These are phyloP conservation scores for Parnassius orleans DNA, from an alignment of 2,888 invertebrate genomes.

Conservation along the genomic window DNA sequence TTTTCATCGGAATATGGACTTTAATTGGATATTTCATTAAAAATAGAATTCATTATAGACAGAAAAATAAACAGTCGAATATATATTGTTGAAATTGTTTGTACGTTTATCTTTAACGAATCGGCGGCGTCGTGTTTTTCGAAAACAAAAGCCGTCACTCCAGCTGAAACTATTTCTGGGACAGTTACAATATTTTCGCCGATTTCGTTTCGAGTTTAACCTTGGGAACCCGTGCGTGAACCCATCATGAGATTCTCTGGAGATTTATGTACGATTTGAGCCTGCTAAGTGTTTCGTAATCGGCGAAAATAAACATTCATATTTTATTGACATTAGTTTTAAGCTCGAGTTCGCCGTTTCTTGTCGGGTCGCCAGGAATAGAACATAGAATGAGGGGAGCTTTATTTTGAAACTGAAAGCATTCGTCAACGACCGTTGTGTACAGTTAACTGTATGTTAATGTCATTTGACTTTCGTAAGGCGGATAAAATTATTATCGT, in stretches of 20 bases:
- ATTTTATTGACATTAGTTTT: slow-evolving; percentile 75
- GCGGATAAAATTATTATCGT: slow-evolving; percentile 1
- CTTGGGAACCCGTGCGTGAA: slow-evolving; percentile 60
- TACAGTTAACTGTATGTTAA: slow-evolving; percentile 17
- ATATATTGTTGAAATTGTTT: slow-evolving; percentile 39
- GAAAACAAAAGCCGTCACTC: slow-evolving; percentile 44
- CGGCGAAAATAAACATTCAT: slow-evolving; percentile 75
- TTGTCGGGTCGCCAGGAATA: slow-evolving; percentile 59
- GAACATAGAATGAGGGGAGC: slow-evolving; percentile 62
- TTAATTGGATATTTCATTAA: background rate
- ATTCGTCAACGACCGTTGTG: slow-evolving; percentile 41
- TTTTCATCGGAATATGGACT: background rate
- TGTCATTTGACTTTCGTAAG: slow-evolving; percentile 22
- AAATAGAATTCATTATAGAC: slow-evolving; percentile 37
- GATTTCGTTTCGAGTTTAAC: slow-evolving; percentile 55
- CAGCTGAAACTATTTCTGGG: slow-evolving; percentile 56
- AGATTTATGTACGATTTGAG: slow-evolving; percentile 63
- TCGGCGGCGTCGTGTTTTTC: slow-evolving; percentile 43
- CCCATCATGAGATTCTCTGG: slow-evolving; percentile 61
- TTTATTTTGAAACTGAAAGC: slow-evolving; percentile 65
- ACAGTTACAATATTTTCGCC: slow-evolving; percentile 61
- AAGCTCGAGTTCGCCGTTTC: slow-evolving; percentile 51
- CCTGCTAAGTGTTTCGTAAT: slow-evolving; percentile 70
- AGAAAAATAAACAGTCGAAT: slow-evolving; percentile 37
- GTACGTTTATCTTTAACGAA: slow-evolving; percentile 44